A percentile compares a stretch with the other conserved stretches of the same genome.
Evolutionary conservation across 1,140 invertebrate species (phyloP).

Genomic region (Diabrotica undecimpunctata): DNA sequence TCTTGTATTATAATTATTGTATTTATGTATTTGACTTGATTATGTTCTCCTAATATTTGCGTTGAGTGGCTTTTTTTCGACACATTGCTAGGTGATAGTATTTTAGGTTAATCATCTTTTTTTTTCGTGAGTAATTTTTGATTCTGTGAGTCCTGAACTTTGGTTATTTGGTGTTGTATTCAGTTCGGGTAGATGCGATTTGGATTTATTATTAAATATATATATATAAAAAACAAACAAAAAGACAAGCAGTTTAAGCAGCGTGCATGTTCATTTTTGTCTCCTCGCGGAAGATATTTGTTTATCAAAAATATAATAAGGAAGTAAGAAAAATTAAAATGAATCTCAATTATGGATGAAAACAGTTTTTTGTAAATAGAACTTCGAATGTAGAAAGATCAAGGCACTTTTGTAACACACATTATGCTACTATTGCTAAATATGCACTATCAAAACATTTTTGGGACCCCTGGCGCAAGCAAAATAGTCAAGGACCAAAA

Average conservation of each 20-base stretch:
- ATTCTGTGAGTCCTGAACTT: not conserved
- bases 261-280: conserved; percentile 29
- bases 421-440: no score
- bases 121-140: conserved; percentile 2
- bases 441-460: no score
- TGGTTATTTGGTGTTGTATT: not conserved
- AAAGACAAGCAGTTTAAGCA: conserved; percentile 26
- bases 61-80: conserved; percentile 37
- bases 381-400: not conserved
- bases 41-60: conserved; percentile 19
- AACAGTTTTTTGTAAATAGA: conserved; percentile 4
- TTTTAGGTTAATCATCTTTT: conserved; percentile 13
- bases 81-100: conserved; percentile 12
- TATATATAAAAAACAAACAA: conserved; percentile 21
- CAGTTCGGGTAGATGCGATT: not conserved
- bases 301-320: conserved; percentile 15
- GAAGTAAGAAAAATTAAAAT: conserved; percentile 14
- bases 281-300: conserved; percentile 15
- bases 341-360: conserved; percentile 26
- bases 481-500: no score
- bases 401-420: no score
- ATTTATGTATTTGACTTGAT: conserved; percentile 39
- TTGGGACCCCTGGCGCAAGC: no score
- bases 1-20: conserved; percentile 42
- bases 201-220: not conserved